A percentile compares a stretch with the other conserved stretches of the same genome.
phyloP scores from a whole-genome alignment of 2,888 invertebrate species.

The Pachymerium ferrugineum region DNA sequence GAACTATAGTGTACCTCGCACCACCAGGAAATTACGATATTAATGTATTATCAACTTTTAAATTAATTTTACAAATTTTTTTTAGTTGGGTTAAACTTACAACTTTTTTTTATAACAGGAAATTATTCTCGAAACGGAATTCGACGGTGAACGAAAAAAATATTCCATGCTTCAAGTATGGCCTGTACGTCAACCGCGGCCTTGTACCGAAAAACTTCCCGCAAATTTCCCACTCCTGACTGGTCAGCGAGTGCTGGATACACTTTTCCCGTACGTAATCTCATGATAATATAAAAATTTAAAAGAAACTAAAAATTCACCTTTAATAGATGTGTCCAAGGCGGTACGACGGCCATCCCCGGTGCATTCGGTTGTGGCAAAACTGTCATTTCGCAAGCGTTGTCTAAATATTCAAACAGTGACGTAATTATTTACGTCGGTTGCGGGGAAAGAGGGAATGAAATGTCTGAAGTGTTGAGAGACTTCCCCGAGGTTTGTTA shows the following conservation, averaged over 20 bases:
- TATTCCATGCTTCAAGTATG: slow-evolving; percentile 98
- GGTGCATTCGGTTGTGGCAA: slow-evolving; percentile 99
- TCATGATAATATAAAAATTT: not conserved
- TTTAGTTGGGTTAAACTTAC: not conserved
- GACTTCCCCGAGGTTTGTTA: slow-evolving; percentile 82
- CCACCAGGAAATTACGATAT: slow-evolving; percentile 89
- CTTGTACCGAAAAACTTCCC: slow-evolving; percentile 93
- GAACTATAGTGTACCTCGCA: slow-evolving; percentile 93
- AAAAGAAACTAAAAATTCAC: not conserved
- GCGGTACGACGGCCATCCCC: slow-evolving; percentile 97
- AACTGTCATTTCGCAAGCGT: slow-evolving; percentile 98
- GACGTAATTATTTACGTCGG: slow-evolving; percentile 99
- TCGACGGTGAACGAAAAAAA: slow-evolving; percentile 87
- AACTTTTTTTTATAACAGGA: slow-evolving; percentile 57
- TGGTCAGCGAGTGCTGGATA: slow-evolving; percentile 96
- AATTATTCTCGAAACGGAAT: slow-evolving; percentile 94
- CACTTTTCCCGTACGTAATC: slow-evolving; percentile 83
- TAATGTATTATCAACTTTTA: slow-evolving; percentile 60
- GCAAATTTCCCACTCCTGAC: slow-evolving; percentile 97
- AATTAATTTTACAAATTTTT: not conserved
- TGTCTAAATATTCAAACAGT: slow-evolving; percentile 99
- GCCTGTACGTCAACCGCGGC: slow-evolving; percentile 97
- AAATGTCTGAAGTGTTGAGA: slow-evolving; percentile 98
- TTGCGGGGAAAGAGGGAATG: slow-evolving; percentile 99
- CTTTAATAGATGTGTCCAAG: slow-evolving; percentile 80